A percentile compares a stretch with the other conserved stretches of the same genome.
Conservation (phyloP, 2,113 vertebrate species). For the Synchiropus splendidus region DNA sequence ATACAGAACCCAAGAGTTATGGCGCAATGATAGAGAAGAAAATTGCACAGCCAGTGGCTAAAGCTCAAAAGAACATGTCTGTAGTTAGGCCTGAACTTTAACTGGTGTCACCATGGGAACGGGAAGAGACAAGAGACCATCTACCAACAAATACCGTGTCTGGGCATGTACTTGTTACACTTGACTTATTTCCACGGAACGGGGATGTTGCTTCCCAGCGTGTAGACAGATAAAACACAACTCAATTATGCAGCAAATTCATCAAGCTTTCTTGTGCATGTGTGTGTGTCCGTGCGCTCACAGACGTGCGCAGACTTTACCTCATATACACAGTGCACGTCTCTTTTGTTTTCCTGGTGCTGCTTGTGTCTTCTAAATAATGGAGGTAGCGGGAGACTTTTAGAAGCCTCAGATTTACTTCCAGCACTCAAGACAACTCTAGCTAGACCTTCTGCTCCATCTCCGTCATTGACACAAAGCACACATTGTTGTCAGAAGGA, state of each 20-base stretch:
- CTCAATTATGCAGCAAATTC: constrained; percentile 42
- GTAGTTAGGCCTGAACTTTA: background rate
- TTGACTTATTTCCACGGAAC: constrained; percentile 20
- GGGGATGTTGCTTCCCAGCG: constrained; percentile 17
- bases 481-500: constrained; percentile 1
- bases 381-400: constrained; percentile 49
- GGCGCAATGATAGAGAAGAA: background rate
- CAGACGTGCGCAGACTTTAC: no score
- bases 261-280: constrained; percentile 19
- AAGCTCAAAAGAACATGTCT: background rate
- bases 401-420: constrained; percentile 57
- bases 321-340: background rate
- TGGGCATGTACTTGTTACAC: constrained; percentile 20
- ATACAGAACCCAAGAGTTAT: no score
- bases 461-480: no score
- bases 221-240: constrained; percentile 25
- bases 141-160: constrained; percentile 7
- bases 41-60: background rate
- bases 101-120: background rate
- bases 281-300: no score
- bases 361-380: constrained; percentile 52
- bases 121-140: constrained; percentile 8
- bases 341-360: constrained; percentile 46
- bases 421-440: constrained; percentile 42
- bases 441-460: background rate